These are phyloP conservation scores for Albula glossodonta DNA, from an alignment of 2,113 vertebrate genomes.

Conservation along the genomic window DNA sequence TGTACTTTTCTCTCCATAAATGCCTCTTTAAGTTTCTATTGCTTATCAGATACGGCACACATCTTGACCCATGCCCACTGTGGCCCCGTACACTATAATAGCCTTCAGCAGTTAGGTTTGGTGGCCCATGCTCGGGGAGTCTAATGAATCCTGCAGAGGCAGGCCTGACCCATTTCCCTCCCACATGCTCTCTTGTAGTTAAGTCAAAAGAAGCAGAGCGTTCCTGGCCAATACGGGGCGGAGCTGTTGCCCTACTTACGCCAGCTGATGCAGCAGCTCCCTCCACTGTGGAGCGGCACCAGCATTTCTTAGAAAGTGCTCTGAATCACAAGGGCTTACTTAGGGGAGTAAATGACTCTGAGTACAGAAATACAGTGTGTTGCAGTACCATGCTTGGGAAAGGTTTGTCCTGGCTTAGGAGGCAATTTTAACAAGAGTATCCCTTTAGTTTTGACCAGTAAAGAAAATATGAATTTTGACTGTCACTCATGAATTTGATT, in stretches of 20 bases:
- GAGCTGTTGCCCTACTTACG: slow-evolving; percentile 47
- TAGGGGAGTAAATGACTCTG: not conserved
- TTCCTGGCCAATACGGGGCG: slow-evolving; percentile 17
- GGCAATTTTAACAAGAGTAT: not conserved
- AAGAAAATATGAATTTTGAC: not conserved
- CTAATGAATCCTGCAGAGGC: slow-evolving; percentile 16
- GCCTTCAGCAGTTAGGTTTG: slow-evolving; percentile 22
- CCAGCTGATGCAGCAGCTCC: slow-evolving; percentile 20
- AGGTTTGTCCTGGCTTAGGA: too few species aligned
- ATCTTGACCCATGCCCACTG: not conserved
- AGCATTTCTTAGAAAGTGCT: not conserved
- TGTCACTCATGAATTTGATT: not conserved
- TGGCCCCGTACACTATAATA: slow-evolving; percentile 19
- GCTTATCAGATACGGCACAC: not conserved
- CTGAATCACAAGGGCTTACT: not conserved
- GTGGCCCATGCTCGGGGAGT: slow-evolving; percentile 9
- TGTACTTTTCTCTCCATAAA: not conserved
- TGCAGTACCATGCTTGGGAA: not conserved
- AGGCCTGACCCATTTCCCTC: slow-evolving; percentile 41
- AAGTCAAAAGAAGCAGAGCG: slow-evolving; percentile 1
- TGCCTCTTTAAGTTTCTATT: not conserved
- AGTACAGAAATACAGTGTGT: not conserved
- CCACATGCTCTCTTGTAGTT: slow-evolving; percentile 11
- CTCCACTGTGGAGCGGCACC: not conserved
- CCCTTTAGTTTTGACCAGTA: not conserved